A percentile compares a stretch with the other conserved stretches of the same genome.
Conservation (phyloP, 2,888 invertebrate genomes). For the Tineola bisselliella region DNA sequence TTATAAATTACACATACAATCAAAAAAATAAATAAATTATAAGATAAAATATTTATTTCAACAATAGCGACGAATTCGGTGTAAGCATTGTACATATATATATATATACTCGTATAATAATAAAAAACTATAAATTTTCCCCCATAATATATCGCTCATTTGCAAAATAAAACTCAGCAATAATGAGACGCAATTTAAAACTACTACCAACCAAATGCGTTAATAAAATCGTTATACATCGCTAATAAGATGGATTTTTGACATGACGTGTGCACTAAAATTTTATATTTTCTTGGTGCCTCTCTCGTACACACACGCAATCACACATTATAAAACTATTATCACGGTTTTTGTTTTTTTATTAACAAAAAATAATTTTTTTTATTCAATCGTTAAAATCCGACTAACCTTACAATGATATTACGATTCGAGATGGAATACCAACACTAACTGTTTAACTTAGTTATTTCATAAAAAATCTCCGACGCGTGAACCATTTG, state of each 20-base stretch:
- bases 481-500: constrained; percentile 30
- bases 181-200: too few relatives aligned
- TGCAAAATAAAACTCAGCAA: too few relatives aligned
- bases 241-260: too few relatives aligned
- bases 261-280: too few relatives aligned
- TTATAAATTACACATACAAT: constrained; percentile 6
- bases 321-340: constrained; percentile 61
- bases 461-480: constrained; percentile 41
- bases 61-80: not conserved
- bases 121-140: not conserved
- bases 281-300: too few relatives aligned
- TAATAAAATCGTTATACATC: too few relatives aligned
- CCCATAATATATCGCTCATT: not conserved
- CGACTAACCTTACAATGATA: constrained; percentile 56
- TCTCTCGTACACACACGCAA: constrained; percentile 51
- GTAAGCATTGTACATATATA: constrained; percentile 3
- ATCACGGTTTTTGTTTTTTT: constrained; percentile 58
- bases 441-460: constrained; percentile 38
- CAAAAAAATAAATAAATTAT: not conserved
- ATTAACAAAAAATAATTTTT: constrained; percentile 51
- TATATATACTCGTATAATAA: not conserved
- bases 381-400: constrained; percentile 49
- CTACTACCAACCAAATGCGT: too few relatives aligned
- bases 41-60: not conserved
- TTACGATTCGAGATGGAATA: not conserved